Base-by-base conservation (phyloP, 1,140 invertebrate genomes). In the Saccostrea glomerata region DNA sequence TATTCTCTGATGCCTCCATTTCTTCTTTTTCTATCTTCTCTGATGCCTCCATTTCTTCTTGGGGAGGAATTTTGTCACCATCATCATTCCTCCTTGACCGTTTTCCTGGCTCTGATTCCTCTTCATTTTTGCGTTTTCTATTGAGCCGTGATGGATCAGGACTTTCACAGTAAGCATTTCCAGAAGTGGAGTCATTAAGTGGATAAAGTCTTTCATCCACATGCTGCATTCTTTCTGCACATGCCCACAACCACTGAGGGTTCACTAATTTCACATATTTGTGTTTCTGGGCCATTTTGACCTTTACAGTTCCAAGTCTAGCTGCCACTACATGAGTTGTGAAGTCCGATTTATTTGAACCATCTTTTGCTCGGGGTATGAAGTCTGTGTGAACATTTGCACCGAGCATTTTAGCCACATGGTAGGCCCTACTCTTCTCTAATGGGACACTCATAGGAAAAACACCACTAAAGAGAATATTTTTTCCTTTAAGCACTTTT, bases 301-400 rank as follows among this genome's bases (percentile, higher is more conserved):
- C 93, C 91, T 92, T 96, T 97, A 97, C 97, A 94, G 95, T 98
- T 96, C 94, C 97, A 94, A 96, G 96, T 92, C 97, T 96, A 6
- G 98, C 97, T 25, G 98, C 98, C 23, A 99, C 97, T 87, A 99
- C 95, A 96, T 99, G 98, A 9, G 98, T 99, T 25, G 97, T 98
- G n/a, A 85, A 89, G 4, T 92, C 89, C 12, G 63, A 30, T 88
- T 96, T 96, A 40, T 96, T 96, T 84, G 90, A 90, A 1, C 86
- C 86, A 23, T 88, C 89, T 66, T 87, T 91, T 23, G 90, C 89
- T 56, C 90, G 91, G 0, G 93, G 85, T 12, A 95, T 91, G 60
- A 96, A 91, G 40, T 95, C 95, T 83, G 93, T 94, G 15, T 97
- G 96, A 0, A 99, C 97, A 88, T 97, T 96, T 2, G 98, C 98